These are phyloP conservation scores for Reticulitermes lucifugus DNA, from an alignment of 2,888 invertebrate species.

Conservation along the genomic window DNA sequence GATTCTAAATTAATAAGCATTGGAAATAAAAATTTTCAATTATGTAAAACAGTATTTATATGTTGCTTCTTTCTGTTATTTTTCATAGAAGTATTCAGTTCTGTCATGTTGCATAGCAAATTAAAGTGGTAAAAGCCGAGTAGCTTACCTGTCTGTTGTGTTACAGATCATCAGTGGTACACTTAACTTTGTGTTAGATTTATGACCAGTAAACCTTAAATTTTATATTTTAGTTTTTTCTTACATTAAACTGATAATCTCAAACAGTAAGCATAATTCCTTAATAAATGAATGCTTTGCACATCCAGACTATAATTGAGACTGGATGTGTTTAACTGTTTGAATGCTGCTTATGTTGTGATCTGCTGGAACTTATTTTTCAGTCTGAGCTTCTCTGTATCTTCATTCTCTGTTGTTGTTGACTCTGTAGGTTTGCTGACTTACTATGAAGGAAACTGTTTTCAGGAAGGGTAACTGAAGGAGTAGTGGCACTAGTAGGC, in stretches of 20 bases:
- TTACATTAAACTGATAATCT: background rate
- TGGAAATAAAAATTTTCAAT: no score
- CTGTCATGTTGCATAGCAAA: background rate
- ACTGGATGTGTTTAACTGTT: conserved; percentile 24
- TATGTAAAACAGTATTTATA: no score
- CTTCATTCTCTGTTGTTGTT: background rate
- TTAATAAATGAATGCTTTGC: background rate
- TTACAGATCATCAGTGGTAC: background rate
- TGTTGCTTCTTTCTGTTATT: no score
- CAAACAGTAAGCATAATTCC: background rate
- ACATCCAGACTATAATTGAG: background rate
- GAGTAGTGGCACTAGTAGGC: background rate
- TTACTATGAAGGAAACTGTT: background rate
- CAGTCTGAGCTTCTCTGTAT: background rate
- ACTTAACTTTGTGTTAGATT: background rate
- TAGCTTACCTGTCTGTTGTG: background rate
- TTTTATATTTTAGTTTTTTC: conserved; percentile 16
- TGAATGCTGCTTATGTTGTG: background rate
- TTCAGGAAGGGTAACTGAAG: background rate
- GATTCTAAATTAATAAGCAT: no score
- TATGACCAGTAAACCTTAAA: background rate
- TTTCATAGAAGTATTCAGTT: background rate
- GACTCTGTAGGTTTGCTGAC: background rate
- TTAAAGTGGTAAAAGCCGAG: background rate
- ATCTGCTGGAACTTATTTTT: conserved; percentile 26